Evolutionary conservation across 2,888 invertebrate genomes (phyloP), one percentile per base, ranked within the genome.

Genomic region (Esperia sulphurella): DNA sequence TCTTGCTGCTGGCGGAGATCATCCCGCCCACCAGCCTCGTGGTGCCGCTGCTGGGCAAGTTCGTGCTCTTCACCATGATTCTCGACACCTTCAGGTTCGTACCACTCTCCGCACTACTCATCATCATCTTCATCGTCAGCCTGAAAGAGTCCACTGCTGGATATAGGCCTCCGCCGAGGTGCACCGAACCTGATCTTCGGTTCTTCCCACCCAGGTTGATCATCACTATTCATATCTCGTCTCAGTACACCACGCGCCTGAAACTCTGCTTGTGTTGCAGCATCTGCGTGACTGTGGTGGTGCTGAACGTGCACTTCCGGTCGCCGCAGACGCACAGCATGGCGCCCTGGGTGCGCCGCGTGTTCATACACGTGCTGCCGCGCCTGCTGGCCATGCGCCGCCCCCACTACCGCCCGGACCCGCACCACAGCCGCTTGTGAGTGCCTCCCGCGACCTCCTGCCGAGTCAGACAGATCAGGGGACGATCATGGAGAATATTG

Each of bases 321-420:
- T 98, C 97, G 61, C 98, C 98, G 58, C 97, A 98, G 85, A 99
- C 98, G 58, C 98, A 98, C 91, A 95, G 96, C 62, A 98, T 99
- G 98, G 96, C 98, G 57, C 96, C 95, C 47, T 98, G 98, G 98
- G 97, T 98, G 70, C 94, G 96, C 60, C 93, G 96, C 61, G 95
- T 99, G 70, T 98, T 98, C 92, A 97, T 98, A 75, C 97, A 98
- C 91, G 96, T 98, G 80, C 92, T 98, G 83, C 98, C 98, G 67
- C 93, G 96, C 65, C 92, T 98, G 74, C 92, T 98, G 70, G 96
- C 97, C 70, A 98, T 98, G 97, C 93, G 96, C 71, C 93, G 97
- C 76, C 94, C 94, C 63, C 93, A 93, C 79, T 91, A 91, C 73
- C 91, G 91, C 64, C 79, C 91, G 62, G 92, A 92, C 74, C 90